These are phyloP conservation scores for Tachina lurida DNA, from an alignment of 2,888 invertebrate genomes.

Conservation along the genomic window DNA sequence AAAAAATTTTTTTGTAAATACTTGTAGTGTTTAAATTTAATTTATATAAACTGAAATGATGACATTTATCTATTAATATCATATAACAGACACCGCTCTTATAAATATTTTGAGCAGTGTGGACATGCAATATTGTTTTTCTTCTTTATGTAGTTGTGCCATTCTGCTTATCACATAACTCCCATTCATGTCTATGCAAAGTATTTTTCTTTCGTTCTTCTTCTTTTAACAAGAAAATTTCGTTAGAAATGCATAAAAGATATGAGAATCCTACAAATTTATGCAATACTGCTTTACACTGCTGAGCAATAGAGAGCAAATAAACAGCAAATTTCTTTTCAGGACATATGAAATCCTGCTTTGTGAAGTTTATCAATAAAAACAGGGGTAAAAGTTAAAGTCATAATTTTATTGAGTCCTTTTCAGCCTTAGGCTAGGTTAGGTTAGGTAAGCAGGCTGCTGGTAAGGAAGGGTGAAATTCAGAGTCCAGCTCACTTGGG, in stretches of 20 bases:
- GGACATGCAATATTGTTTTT: slow-evolving; percentile 6
- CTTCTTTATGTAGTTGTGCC: slow-evolving; percentile 1
- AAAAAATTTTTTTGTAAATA: too few species aligned
- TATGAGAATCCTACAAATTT: slow-evolving; percentile 34
- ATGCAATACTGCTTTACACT: not conserved
- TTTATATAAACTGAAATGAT: too few species aligned
- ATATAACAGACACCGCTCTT: not conserved
- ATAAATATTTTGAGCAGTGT: slow-evolving; percentile 8
- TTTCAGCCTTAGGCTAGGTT: too few species aligned
- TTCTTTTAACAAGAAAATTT: slow-evolving; percentile 41
- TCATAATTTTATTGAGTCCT: too few species aligned
- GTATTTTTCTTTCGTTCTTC: slow-evolving; percentile 9
- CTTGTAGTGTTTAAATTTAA: too few species aligned
- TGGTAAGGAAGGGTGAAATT: too few species aligned
- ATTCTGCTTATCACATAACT: slow-evolving; percentile 63
- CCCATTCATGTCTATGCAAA: slow-evolving; percentile 51
- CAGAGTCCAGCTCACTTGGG: too few species aligned
- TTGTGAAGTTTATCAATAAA: too few species aligned
- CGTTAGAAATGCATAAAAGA: slow-evolving; percentile 44
- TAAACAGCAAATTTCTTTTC: not conserved
- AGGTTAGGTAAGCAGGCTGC: too few species aligned
- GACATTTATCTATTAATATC: too few species aligned
- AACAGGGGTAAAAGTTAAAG: too few species aligned
- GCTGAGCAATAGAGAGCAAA: not conserved
- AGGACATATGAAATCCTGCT: too few species aligned